Conservation (phyloP, 2,797 vertebrate genomes). For the Heliangelus exortis region DNA sequence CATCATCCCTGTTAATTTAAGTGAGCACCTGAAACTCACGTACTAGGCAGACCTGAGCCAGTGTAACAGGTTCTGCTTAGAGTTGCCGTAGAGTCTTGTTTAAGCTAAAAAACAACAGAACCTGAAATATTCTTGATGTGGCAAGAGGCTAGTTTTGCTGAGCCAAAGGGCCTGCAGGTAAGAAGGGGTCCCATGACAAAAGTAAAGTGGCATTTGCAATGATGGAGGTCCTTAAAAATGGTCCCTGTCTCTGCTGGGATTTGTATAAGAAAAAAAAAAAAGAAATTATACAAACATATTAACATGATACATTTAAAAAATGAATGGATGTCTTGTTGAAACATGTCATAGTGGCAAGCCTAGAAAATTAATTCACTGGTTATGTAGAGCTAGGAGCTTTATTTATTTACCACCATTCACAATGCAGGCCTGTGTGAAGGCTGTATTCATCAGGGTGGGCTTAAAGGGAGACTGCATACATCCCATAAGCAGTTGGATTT, state of each 20-base stretch:
- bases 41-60: background rate
- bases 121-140: background rate
- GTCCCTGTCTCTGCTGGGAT: background rate
- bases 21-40: background rate
- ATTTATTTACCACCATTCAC: background rate
- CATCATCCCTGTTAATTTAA: background rate
- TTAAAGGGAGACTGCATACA: background rate
- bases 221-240: background rate
- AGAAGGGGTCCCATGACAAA: background rate
- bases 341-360: background rate
- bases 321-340: conserved; percentile 26
- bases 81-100: background rate
- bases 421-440: background rate
- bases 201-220: background rate
- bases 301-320: background rate
- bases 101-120: conserved; percentile 12
- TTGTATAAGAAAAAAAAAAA: background rate
- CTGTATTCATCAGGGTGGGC: background rate
- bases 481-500: background rate
- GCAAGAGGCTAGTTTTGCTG: background rate
- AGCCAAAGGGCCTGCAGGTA: background rate
- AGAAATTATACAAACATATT: background rate
- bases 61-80: conserved; percentile 45
- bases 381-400: background rate
- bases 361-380: background rate